Base-by-base conservation (phyloP, 2,797 vertebrate genomes). In the Ctenopoma kingsleyae region DNA sequence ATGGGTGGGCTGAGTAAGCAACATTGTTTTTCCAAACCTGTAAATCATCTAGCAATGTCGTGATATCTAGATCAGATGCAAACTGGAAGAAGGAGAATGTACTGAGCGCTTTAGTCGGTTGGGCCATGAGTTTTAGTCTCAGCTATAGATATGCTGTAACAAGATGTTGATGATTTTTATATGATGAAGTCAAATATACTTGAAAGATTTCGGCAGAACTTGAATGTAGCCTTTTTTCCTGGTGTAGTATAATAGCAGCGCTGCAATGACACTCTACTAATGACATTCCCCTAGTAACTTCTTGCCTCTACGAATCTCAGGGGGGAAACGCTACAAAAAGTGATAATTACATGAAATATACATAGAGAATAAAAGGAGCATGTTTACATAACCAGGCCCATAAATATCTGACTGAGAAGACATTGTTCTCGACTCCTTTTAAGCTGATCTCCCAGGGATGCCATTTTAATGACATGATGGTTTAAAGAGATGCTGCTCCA, bases 391-490 rank as follows among this genome's bases (percentile, higher is more conserved):
- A 97, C 96, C 96, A 95, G 94, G 92, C 96, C 96, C 96, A 96
- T 97, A 98, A 98, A 98, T 98, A 97, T 98, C 97, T 96, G 96
- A 97, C 96, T 96, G 96, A 97, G 96, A 94, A 96, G 95, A 96
- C 96, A 97, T 98, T 97, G 96, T 98, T 97, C 96, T 97, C 94
- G 94, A 93, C 96, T 96, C 95, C 96, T 98, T 98, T 98, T 97
- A 97, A 96, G 96, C 95, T 93, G 92, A 95, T 97, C 97, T 97
- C 96, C 81, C 85, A 97, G 97, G 97, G 96, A 96, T 95, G 94
- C 94, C 92, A 93, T 97, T 98, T 97, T 99, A 98, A 98, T 98
- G 97, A 98, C 97, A 97, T 96, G 97, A 97, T 98, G 95, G 96
- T 97, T 98, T 97, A 97, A 97, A 97, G 97, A 97, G 96, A 98